Percentiles rank a stretch among this genome's conserved stretches.
These are phyloP conservation scores for Lutra lutra DNA, from an alignment of 2,797 vertebrate genomes.

Conservation along the genomic window DNA sequence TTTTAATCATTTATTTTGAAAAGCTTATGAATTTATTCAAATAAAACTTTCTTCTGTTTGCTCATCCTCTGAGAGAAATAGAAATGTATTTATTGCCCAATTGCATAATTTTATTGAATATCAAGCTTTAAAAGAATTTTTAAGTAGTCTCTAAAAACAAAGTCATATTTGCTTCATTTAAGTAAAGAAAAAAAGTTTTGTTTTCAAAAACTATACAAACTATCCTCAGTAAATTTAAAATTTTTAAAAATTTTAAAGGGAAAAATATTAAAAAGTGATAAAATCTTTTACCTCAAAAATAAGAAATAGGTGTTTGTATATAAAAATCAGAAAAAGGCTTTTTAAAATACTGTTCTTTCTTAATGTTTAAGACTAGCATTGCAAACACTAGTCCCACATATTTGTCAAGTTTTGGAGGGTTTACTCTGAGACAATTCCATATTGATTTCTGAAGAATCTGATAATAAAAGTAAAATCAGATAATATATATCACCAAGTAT, in stretches of 20 bases:
- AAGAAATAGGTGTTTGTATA: neutral
- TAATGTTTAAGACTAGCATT: neutral
- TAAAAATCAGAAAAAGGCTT: neutral
- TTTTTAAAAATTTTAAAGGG: neutral
- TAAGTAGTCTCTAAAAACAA: constrained; percentile 22
- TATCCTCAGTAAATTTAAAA: neutral
- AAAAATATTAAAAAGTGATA: constrained; percentile 30
- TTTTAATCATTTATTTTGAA: constrained; percentile 35
- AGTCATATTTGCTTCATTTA: constrained; percentile 8
- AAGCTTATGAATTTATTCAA: constrained; percentile 27
- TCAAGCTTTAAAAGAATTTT: neutral
- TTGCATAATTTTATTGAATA: neutral
- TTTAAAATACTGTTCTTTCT: neutral
- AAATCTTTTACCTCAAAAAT: constrained; percentile 18
- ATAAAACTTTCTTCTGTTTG: constrained; percentile 13
- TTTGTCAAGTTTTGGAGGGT: neutral
- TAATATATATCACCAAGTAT: neutral
- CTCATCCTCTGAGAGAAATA: neutral
- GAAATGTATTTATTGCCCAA: constrained; percentile 1
- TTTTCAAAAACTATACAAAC: neutral
- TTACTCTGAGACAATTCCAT: constrained; percentile 32
- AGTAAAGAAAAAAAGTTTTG: neutral
- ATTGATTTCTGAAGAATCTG: constrained; percentile 36
- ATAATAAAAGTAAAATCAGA: constrained; percentile 35
- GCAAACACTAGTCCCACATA: neutral